Evolutionary conservation across 2,888 invertebrate species (phyloP), one percentile per base, ranked within the genome.

Genomic region (Iselma pallidipennis): DNA sequence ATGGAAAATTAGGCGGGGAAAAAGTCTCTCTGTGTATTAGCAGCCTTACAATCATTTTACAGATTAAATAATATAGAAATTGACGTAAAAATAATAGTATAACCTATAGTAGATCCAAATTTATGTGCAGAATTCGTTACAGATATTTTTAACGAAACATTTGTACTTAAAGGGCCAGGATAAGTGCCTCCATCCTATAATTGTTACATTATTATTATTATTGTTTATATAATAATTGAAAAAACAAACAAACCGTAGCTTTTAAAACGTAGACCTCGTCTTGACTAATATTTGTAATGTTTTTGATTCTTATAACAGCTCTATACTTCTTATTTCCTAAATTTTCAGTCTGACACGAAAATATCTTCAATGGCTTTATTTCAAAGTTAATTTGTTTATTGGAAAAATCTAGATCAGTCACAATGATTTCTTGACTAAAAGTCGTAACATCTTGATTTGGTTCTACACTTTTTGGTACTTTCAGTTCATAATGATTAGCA

Each of bases 361-460:
- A 55, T 53, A 9, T 74, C 59, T 76, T 69, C 2, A 66, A 68
- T 1, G 74, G 71, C 26, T 56, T 49, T 5, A 77, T 65, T 5
- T 60, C 51, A 57, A 76, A 76, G 7, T 45, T 66, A n/a, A 79
- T 55, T 1, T 57, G 19, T 21, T 64, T 67, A 48, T 84, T 86
- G 0, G 85, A 84, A 9, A 87, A 81, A 72, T 87, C 86, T 26
- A 84, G 80, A 71, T 87, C 86, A 66, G 81, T 77, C 0, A 81
- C 85, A 49, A 72, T 74, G 10, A 87, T 80, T 25, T 79, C 76
- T 0, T 56, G 63, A 42, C 82, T 78, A n/a, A 80, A 74, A 51
- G 80, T 76, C 1, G 84, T 82, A 25, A 86, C 73, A 12, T 78
- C 70, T 58, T 76, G 81, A 1, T 82, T 81, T 9, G 83, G 83